Base-by-base conservation (phyloP, 2,888 invertebrate species). In the Drosophila gaucha region DNA sequence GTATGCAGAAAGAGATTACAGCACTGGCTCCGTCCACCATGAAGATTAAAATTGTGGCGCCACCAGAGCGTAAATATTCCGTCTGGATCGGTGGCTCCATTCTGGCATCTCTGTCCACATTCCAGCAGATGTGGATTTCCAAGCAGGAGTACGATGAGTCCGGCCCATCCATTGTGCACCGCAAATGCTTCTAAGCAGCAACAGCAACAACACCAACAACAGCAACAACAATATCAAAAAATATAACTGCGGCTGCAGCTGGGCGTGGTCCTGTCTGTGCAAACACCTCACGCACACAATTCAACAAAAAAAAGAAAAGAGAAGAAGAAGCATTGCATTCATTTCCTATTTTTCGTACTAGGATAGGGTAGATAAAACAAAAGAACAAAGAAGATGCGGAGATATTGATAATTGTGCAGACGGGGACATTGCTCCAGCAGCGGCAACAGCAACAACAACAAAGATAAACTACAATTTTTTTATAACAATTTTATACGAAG, bases 81-180 rank as follows among this genome's bases (percentile, higher is more conserved):
- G 97, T 97, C 93, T 97, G 97, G 97, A 97, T 97, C 93, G 97
- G 97, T 90, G 97, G 97, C 69, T 97, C 97, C 89, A 97, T 97
- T 69, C 94, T 97, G 90, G 97, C 97, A 69, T 97, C 97, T 79
- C 94, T 97, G 78, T 97, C 97, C 87, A 97, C 97, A 93, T 97
- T 97, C 96, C 97, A 97, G 92, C 96, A 97, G 94, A 97, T 97
- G 97, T 97, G 97, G 97, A 97, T 97, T 94, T 96, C 96, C 91
- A 98, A 98, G 94, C 97, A 98, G 93, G 98, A 98, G 92, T 98
- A 98, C 93, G 98, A 98, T 92, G 98, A 98, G 93, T 97, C 97
- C 87, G 98, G 98, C 90, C 98, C 98, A 90, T 96, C 97, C 89
- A 97, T 97, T 92, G 98, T 98, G 91, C 98, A 98, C 96, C 96